Base-by-base conservation (phyloP, 1,140 invertebrate species). In the Megalopta genalis region DNA sequence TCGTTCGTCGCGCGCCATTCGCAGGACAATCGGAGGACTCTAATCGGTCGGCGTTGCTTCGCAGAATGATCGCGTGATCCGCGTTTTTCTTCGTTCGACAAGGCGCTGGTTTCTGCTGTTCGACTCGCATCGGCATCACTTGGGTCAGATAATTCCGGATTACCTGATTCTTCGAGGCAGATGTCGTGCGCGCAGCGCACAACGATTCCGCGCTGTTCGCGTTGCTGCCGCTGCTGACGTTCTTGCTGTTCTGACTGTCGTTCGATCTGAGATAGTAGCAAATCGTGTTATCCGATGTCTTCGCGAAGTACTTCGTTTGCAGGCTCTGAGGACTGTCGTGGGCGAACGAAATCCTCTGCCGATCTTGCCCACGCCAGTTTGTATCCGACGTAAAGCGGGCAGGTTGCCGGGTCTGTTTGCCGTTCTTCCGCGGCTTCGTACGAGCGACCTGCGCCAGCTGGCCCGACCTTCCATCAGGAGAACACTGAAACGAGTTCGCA, bases 131-230 rank as follows among this genome's bases (percentile, higher is more conserved):
- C 0, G 88, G 88, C 66, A 88, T 67, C 27, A 86, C 89, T 74
- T 92, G 88, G 67, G 91, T 91, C 2, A 92, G 59, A 60, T 92
- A 92, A 68, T 90, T 91, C 71, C 87, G 88, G 25, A 92, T 86
- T 1, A 87, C 73, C 46, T 88, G 84, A 78, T 86, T 90, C 65
- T 89, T 86, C 4, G 83, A 64, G 14, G 59, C 3, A 3, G 77
- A 73, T 32, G 82, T 69, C 37, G 82, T 79, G 7, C 52, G 73
- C 23, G 52, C 69, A 12, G 67, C 32, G 9, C 63, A 39, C 39
- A 80, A 49, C 21, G 81, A 76, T 42, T 81, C 73, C 0, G 60
- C 62, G 25, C 57, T 85, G 62, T 32, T 63, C 18, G 27, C 12
- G 25, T 65, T 46, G 14, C 54, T 37, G 16, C 7, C 52, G 0